phyloP scores from a whole-genome alignment of 2,797 vertebrate species.

The Odontamblyopus lacepedii region DNA sequence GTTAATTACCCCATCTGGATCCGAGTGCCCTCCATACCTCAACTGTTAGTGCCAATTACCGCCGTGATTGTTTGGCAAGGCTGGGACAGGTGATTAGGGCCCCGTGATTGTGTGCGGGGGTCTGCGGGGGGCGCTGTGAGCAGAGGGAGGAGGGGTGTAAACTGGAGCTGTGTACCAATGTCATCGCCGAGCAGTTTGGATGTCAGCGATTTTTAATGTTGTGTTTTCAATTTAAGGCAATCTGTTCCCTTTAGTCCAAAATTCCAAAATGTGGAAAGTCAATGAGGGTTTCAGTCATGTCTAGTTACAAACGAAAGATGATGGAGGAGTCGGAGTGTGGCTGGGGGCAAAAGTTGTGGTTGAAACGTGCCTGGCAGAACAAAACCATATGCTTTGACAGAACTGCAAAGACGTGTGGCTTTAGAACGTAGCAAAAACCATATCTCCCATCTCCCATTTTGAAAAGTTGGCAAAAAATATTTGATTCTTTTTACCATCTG shows the following conservation, averaged over 20 bases:
- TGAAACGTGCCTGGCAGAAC: neutral
- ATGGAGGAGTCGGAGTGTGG: neutral
- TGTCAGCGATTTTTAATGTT: neutral
- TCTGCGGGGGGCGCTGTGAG: neutral
- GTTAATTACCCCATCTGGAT: slow-evolving; percentile 43
- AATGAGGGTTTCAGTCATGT: neutral
- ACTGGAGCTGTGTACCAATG: slow-evolving; percentile 14
- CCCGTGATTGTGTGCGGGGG: neutral
- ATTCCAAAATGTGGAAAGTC: neutral
- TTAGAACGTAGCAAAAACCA: too few relatives aligned
- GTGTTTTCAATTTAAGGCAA: slow-evolving; percentile 4
- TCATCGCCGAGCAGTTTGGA: slow-evolving; percentile 7
- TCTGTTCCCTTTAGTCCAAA: too few relatives aligned
- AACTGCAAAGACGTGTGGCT: too few relatives aligned
- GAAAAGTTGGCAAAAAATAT: too few relatives aligned
- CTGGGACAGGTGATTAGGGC: slow-evolving; percentile 34
- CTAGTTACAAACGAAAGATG: neutral
- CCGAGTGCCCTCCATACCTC: slow-evolving; percentile 23
- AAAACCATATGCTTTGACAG: too few relatives aligned
- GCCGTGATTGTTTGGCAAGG: slow-evolving; percentile 38
- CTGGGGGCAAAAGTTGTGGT: neutral
- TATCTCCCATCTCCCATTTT: too few relatives aligned
- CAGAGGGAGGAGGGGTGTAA: slow-evolving; percentile 1
- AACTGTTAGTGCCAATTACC: slow-evolving; percentile 40
- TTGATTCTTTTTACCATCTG: too few relatives aligned